These are phyloP conservation scores for Diachasmimorpha longicaudata DNA, from an alignment of 1,140 invertebrate species.

Conservation along the genomic window DNA sequence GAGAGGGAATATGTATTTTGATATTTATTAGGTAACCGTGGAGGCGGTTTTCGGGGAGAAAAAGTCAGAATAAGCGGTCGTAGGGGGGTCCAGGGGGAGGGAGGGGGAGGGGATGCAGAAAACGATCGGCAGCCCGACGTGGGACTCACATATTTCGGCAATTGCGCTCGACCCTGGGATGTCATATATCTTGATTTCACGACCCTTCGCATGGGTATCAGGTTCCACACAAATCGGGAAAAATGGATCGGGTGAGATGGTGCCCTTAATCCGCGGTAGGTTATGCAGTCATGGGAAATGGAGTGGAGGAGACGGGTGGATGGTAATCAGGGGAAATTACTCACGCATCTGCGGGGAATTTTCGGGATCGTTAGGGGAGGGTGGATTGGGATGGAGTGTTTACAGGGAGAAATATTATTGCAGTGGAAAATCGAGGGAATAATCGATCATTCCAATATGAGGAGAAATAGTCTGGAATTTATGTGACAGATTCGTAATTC, in stretches of 20 bases:
- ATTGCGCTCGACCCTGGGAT: constrained; percentile 27
- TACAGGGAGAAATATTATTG: background rate
- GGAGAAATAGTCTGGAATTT: too few relatives aligned
- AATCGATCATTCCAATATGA: too few relatives aligned
- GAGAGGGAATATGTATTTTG: constrained; percentile 11
- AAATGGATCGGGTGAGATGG: constrained; percentile 35
- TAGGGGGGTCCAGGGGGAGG: too few relatives aligned
- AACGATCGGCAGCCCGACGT: background rate
- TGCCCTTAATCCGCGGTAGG: constrained; percentile 38
- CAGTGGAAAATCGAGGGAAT: too few relatives aligned
- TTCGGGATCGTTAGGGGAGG: constrained; percentile 11
- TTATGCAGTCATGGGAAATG: constrained; percentile 27
- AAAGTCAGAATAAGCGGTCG: background rate
- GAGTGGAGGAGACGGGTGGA: background rate
- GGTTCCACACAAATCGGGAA: constrained; percentile 62
- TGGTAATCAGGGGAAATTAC: constrained; percentile 33
- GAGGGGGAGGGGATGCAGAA: background rate
- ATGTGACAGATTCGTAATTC: too few relatives aligned
- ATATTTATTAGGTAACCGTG: constrained; percentile 35
- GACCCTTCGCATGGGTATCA: constrained; percentile 61
- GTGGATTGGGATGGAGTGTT: background rate
- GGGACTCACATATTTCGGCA: constrained; percentile 5
- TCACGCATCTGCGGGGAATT: constrained; percentile 31
- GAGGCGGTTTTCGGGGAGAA: background rate
- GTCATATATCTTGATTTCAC: constrained; percentile 62